phyloP scores from a whole-genome alignment of 2,888 invertebrate genomes.

The Dromius quadrimaculatus region DNA sequence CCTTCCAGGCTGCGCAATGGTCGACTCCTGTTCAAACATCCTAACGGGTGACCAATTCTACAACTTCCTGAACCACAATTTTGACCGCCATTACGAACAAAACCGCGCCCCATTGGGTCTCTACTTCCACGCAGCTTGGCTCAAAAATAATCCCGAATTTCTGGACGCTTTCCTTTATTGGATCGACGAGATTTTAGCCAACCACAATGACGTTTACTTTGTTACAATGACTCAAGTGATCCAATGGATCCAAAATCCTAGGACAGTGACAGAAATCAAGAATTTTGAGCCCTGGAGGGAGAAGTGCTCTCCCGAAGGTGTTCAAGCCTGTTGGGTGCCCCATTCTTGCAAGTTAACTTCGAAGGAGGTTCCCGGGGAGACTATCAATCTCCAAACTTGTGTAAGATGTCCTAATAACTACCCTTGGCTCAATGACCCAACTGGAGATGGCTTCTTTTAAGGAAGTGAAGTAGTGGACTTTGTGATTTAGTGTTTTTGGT shows the following conservation, averaged over 20 bases:
- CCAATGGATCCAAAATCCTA: slow-evolving; percentile 95
- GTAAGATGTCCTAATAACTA: slow-evolving; percentile 94
- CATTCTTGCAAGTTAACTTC: slow-evolving; percentile 92
- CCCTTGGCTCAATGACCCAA: slow-evolving; percentile 94
- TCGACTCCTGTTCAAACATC: slow-evolving; percentile 94
- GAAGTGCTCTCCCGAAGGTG: slow-evolving; percentile 90
- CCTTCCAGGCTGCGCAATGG: slow-evolving; percentile 93
- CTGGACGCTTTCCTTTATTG: slow-evolving; percentile 93
- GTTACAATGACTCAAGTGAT: slow-evolving; percentile 97
- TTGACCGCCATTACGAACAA: slow-evolving; percentile 91
- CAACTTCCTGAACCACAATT: slow-evolving; percentile 93
- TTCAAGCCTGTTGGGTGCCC: slow-evolving; percentile 87
- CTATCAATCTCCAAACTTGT: slow-evolving; percentile 93
- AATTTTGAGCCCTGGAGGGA: slow-evolving; percentile 96
- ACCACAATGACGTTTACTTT: slow-evolving; percentile 92
- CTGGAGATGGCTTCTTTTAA: slow-evolving; percentile 90
- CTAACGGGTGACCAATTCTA: slow-evolving; percentile 93
- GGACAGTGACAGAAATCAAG: slow-evolving; percentile 85
- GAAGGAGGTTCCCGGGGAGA: slow-evolving; percentile 94
- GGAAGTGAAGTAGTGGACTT: slow-evolving; percentile 62
- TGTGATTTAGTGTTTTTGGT: slow-evolving; percentile 48
- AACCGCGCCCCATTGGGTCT: slow-evolving; percentile 90
- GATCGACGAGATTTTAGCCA: slow-evolving; percentile 88
- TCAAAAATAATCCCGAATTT: slow-evolving; percentile 92
- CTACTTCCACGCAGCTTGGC: slow-evolving; percentile 95